Evolutionary conservation across 2,888 invertebrate species (phyloP).

Genomic region (Lithophane ornitopus): DNA sequence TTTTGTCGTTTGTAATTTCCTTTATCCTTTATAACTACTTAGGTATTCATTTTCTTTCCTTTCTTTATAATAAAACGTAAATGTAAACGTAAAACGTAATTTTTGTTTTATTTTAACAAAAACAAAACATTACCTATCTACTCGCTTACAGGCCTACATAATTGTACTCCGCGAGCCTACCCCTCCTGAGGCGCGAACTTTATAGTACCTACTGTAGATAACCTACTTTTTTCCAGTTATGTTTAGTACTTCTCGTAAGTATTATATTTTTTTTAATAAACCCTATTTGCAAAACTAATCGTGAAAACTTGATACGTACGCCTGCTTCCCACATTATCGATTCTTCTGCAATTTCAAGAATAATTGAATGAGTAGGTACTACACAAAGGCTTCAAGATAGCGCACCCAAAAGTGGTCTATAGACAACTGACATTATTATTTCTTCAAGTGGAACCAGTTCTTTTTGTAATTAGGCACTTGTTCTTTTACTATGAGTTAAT

Average conservation of each 20-base stretch:
- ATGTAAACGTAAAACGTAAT: neutral
- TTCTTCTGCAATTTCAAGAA: neutral
- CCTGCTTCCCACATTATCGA: neutral
- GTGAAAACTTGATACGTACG: neutral
- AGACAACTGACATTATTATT: neutral
- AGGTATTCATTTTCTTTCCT: neutral
- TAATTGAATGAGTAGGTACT: neutral
- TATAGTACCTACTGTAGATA: too few relatives aligned
- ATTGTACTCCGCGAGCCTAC: too few relatives aligned
- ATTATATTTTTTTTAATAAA: too few relatives aligned
- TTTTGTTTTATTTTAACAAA: constrained; percentile 15
- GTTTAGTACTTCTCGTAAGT: too few relatives aligned
- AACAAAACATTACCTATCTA: too few relatives aligned
- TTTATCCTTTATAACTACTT: neutral
- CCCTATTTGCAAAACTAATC: neutral
- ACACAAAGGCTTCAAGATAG: neutral
- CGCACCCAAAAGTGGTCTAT: neutral
- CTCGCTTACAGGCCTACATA: too few relatives aligned
- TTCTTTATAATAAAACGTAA: constrained; percentile 6
- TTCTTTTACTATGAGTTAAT: neutral
- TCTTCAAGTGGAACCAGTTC: neutral
- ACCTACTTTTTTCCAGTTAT: too few relatives aligned
- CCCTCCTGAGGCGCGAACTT: too few relatives aligned
- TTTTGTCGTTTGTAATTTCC: constrained; percentile 27
- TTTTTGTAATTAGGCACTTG: neutral